Evolutionary conservation across 1,140 invertebrate species (phyloP).

Genomic region (Tribolium madens): DNA sequence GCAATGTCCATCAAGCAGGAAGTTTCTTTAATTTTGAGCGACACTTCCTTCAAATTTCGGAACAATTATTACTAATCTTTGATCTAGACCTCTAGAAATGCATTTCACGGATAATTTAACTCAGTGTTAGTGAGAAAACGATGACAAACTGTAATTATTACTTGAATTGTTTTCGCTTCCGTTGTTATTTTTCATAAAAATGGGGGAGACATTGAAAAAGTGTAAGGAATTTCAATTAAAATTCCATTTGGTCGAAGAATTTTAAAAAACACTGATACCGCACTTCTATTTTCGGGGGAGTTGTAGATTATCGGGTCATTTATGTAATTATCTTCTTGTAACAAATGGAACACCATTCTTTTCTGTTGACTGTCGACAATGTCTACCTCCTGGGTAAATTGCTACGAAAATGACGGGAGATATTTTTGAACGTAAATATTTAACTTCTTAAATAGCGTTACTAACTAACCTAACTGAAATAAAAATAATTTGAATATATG

Average conservation of each 20-base stretch:
- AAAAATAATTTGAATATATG: constrained; percentile 42
- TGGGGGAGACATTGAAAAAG: constrained; percentile 32
- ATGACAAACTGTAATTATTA: constrained; percentile 10
- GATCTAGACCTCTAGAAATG: constrained; percentile 7
- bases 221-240: constrained; percentile 51
- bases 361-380: constrained; percentile 27
- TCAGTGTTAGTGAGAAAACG: constrained; percentile 10
- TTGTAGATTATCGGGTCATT: constrained; percentile 28
- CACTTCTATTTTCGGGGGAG: constrained; percentile 42
- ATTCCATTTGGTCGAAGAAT: constrained; percentile 47
- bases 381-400: constrained; percentile 5
- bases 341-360: constrained; percentile 33
- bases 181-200: constrained; percentile 29
- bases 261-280: constrained; percentile 40
- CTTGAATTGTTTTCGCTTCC: constrained; percentile 21
- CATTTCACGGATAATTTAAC: constrained; percentile 43
- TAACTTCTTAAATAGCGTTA: constrained; percentile 45
- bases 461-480: constrained; percentile 42
- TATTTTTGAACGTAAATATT: constrained; percentile 37
- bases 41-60: constrained; percentile 20
- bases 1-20: constrained; percentile 10
- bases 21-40: constrained; percentile 30
- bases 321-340: constrained; percentile 11
- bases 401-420: not conserved
- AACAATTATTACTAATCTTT: constrained; percentile 38